Evolutionary conservation across 2,113 vertebrate species (phyloP).

Genomic region (Galbula dea): DNA sequence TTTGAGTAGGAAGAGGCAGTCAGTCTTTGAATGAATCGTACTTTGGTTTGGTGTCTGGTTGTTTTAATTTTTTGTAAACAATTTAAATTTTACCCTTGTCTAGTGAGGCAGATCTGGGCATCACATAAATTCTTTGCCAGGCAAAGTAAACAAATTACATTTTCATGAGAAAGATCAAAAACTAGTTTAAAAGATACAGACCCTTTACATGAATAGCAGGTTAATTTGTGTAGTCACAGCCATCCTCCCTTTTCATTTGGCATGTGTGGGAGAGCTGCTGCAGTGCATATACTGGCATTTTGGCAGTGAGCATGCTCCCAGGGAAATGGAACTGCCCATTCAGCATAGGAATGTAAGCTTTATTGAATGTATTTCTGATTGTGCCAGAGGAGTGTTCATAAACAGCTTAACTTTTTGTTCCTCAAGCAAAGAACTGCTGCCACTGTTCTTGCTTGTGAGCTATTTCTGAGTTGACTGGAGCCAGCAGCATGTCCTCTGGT

Average conservation of each 20-base stretch:
- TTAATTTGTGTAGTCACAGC: neutral
- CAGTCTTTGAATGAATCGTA: neutral
- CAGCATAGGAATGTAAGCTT: neutral
- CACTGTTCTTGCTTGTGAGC: neutral
- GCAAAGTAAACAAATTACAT: neutral
- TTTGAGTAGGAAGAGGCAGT: neutral
- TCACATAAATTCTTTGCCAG: neutral
- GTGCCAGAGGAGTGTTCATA: neutral
- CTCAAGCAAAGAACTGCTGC: neutral
- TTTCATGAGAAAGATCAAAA: neutral
- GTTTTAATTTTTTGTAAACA: neutral
- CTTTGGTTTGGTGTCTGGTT: neutral
- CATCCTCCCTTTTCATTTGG: neutral
- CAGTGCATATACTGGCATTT: neutral
- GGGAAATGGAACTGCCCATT: neutral
- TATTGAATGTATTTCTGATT: neutral
- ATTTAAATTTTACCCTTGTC: neutral
- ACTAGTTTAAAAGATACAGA: neutral
- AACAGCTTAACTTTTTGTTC: neutral
- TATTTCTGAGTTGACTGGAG: neutral
- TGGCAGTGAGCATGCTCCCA: conserved; percentile 10
- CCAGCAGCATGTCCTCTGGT: neutral
- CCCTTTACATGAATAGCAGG: neutral
- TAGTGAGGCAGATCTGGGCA: neutral
- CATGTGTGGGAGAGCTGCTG: neutral